A percentile compares a stretch with the other conserved stretches of the same genome.
phyloP scores from a whole-genome alignment of 2,797 vertebrate genomes.

The Xenopus petersii region DNA sequence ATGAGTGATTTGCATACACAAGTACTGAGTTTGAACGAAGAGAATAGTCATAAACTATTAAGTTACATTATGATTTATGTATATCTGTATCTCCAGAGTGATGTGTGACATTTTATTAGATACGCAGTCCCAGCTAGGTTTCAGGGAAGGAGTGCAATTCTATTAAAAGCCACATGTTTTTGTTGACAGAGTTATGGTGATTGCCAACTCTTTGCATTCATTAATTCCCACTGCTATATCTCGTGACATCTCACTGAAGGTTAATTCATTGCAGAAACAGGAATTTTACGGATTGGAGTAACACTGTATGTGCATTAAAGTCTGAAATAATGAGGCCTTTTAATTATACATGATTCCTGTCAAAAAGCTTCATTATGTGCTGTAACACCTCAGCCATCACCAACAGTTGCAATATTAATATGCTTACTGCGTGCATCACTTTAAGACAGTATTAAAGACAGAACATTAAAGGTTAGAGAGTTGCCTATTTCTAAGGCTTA shows the following conservation, averaged over 20 bases:
- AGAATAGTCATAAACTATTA: constrained; percentile 35
- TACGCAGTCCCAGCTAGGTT: constrained; percentile 13
- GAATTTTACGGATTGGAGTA: background rate
- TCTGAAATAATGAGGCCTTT: constrained; percentile 3
- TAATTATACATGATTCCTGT: constrained; percentile 1
- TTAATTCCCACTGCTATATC: constrained; percentile 1
- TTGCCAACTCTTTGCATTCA: constrained; percentile 19
- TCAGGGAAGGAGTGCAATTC: constrained; percentile 15
- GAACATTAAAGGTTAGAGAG: too few species aligned
- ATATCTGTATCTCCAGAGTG: constrained; percentile 31
- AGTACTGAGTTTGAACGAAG: constrained; percentile 9
- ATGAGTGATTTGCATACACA: background rate
- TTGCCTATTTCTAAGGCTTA: too few species aligned
- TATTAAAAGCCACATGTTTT: constrained; percentile 42
- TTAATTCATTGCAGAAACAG: background rate
- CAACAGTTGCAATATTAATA: too few species aligned
- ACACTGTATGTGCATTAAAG: background rate
- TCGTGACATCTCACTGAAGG: constrained; percentile 3
- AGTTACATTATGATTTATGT: constrained; percentile 31
- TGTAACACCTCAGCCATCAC: too few species aligned
- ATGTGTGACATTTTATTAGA: constrained; percentile 39
- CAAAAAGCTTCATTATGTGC: background rate
- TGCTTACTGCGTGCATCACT: too few species aligned
- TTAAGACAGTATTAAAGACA: too few species aligned
- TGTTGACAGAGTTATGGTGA: constrained; percentile 20